Evolutionary conservation across 2,888 invertebrate genomes (phyloP).

Genomic region (Hyppa rectilinea): DNA sequence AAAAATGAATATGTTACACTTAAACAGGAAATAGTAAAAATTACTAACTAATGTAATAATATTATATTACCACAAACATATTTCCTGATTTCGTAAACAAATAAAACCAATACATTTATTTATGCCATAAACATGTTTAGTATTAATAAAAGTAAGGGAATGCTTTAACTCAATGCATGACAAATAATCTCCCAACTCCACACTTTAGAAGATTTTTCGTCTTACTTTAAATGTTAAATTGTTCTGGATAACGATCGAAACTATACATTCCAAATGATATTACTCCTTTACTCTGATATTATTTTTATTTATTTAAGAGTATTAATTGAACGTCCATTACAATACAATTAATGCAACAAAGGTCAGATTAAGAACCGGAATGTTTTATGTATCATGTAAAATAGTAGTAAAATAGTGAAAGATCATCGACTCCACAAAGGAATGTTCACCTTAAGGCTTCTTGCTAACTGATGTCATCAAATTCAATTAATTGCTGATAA

Average conservation of each 20-base stretch:
- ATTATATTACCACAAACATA: not conserved
- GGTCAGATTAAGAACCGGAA: not conserved
- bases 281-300: constrained; percentile 36
- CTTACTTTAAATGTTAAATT: constrained; percentile 41
- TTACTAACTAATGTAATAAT: constrained; percentile 4
- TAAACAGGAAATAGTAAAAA: constrained; percentile 33
- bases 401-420: too few species aligned
- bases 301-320: constrained; percentile 39
- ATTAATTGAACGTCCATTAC: constrained; percentile 24
- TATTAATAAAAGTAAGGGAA: constrained; percentile 20
- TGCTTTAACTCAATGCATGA: constrained; percentile 41
- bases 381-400: too few species aligned
- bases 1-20: constrained; percentile 13
- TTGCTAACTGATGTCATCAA: not conserved
- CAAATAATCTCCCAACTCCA: constrained; percentile 32
- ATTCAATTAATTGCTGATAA: constrained; percentile 1
- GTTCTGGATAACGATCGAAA: constrained; percentile 35
- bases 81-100: constrained; percentile 25
- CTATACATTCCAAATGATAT: constrained; percentile 66
- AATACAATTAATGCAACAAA: not conserved
- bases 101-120: constrained; percentile 22
- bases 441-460: not conserved
- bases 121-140: constrained; percentile 53
- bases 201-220: constrained; percentile 37
- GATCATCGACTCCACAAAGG: too few species aligned